Base-by-base conservation (phyloP, 2,797 vertebrate genomes). In the Lophius americanus region DNA sequence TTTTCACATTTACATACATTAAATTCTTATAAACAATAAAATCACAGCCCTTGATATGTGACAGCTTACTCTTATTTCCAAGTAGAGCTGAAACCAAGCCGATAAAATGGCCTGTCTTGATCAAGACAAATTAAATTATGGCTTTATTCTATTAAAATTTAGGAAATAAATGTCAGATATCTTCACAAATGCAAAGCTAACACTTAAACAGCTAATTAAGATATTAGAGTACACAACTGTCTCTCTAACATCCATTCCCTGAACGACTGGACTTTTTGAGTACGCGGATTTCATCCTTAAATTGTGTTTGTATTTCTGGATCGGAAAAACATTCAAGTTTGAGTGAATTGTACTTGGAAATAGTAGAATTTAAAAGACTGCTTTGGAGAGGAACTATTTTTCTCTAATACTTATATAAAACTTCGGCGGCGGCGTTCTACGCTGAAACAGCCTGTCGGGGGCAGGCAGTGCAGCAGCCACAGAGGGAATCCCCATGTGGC, bases 401-500 rank as follows among this genome's bases (percentile, higher is more conserved):
- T 38, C 37, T 60, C 10, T 37, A 7, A 4, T 38, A 7, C 33
- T 59, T 42, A 49, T 61, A 42, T 53, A 42, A 70, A 49, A 66
- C 81, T 54, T 58, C n/a, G n/a, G n/a, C 51, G 61, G 74, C 75
- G 65, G 49, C 32, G 75, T 80, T 78, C 46, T 80, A 48, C 74
- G 62, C 58, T 67, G 58, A 64, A 76, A 67, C 75, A 84, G 68
- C 51, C 64, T 68, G 53, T 48, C 0, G 39, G 42, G 69, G 59
- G 74, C 6, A 37, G 66, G 63, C 59, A 52, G 42, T 64, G 54
- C 68, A 39, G 32, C 70, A 36, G 60, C 23, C 23, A 23, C 42
- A 3, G 51, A 81, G 68, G 81, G 67, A 79, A 76, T 72, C 70
- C 85, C 83, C 77, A 55, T 63, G 87, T 61, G 85, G 80, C 65